Conservation (phyloP, 2,888 invertebrate species). For the Aphodius sticticus region DNA sequence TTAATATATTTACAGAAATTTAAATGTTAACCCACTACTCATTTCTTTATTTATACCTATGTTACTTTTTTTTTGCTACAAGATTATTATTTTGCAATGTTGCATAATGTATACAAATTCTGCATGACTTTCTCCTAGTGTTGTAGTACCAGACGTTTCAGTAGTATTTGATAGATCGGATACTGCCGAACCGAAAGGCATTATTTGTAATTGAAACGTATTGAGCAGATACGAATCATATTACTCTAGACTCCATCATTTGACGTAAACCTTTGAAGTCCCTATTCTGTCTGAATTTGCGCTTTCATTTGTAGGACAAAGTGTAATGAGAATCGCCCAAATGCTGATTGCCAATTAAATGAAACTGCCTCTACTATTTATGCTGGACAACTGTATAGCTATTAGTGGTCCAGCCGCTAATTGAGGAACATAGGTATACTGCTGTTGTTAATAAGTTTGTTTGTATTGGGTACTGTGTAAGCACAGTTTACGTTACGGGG, state of each 20-base stretch:
- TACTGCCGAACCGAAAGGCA: not conserved
- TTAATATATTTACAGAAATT: no score
- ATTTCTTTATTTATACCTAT: no score
- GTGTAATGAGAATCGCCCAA: not conserved
- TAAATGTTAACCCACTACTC: no score
- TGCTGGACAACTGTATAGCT: not conserved
- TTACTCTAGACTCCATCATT: not conserved
- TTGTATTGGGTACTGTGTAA: not conserved
- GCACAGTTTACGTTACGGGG: not conserved
- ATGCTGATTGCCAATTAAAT: slow-evolving; percentile 4
- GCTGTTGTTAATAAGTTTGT: not conserved
- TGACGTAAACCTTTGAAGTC: not conserved
- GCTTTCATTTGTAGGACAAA: not conserved
- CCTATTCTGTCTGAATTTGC: not conserved
- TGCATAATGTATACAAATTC: not conserved
- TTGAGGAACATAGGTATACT: not conserved
- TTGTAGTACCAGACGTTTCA: not conserved
- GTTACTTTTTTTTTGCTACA: no score
- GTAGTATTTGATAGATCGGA: not conserved
- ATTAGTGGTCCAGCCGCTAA: not conserved
- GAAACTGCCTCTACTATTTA: not conserved
- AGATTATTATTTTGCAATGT: no score
- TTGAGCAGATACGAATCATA: not conserved
- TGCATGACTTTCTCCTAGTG: not conserved
- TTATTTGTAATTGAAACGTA: not conserved